phyloP scores from a whole-genome alignment of 2,888 invertebrate species.

The Pantelozetes paolii region DNA sequence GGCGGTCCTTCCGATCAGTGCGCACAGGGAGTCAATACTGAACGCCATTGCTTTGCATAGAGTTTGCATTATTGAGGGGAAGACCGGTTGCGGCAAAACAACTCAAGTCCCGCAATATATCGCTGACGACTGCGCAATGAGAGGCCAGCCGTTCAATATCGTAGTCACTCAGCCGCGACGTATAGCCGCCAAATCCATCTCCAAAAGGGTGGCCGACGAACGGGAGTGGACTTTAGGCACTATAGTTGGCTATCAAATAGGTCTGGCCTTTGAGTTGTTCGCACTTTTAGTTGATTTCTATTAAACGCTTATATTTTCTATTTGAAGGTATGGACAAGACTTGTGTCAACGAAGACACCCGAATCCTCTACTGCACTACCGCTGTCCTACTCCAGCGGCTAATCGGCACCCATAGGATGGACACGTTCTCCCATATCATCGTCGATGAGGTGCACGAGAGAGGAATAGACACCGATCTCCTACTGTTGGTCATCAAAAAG shows the following conservation, averaged over 20 bases:
- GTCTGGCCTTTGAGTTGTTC: constrained; percentile 4
- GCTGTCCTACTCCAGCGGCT: constrained; percentile 78
- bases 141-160: constrained; percentile 70
- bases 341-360: constrained; percentile 62
- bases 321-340: constrained; percentile 60
- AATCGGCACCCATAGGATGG: constrained; percentile 65
- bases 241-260: constrained; percentile 82
- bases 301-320: not conserved
- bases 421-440: constrained; percentile 78
- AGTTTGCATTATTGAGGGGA: constrained; percentile 80
- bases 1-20: constrained; percentile 11
- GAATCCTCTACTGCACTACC: constrained; percentile 80
- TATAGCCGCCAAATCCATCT: constrained; percentile 86
- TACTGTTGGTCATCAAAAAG: constrained; percentile 74
- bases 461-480: constrained; percentile 84
- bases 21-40: constrained; percentile 60
- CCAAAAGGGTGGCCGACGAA: constrained; percentile 76
- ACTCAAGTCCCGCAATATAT: constrained; percentile 84
- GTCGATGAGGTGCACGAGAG: constrained; percentile 93
- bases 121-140: constrained; percentile 65
- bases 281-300: not conserved
- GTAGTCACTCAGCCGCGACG: constrained; percentile 87
- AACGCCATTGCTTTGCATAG: constrained; percentile 64
- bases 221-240: constrained; percentile 74
- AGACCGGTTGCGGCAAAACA: constrained; percentile 83